Evolutionary conservation across 1,140 invertebrate species (phyloP).

Genomic region (Carposina sasakii): DNA sequence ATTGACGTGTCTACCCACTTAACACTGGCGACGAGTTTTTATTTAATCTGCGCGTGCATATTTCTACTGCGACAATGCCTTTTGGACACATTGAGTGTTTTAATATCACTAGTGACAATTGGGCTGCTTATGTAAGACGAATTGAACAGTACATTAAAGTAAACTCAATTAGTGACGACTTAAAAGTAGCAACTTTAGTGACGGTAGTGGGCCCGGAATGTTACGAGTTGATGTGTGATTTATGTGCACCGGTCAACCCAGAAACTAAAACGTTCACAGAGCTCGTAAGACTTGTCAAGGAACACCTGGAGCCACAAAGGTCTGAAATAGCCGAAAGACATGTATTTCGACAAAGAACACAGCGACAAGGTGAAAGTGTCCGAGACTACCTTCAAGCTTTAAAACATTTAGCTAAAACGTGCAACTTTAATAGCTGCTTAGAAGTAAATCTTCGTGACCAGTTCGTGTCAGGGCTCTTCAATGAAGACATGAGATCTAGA

Average conservation of each 20-base stretch:
- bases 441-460: conserved; percentile 27
- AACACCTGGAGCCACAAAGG: conserved; percentile 27
- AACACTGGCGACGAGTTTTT: neutral
- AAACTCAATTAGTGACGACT: neutral
- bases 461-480: conserved; percentile 22
- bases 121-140: neutral
- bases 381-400: conserved; percentile 25
- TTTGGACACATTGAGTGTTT: neutral
- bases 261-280: conserved; percentile 27
- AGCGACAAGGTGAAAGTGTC: conserved; percentile 18
- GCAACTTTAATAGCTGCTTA: conserved; percentile 20
- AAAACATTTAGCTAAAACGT: conserved; percentile 31
- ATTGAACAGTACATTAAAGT: neutral
- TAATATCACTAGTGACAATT: neutral
- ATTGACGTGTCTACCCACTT: neutral
- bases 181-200: conserved; percentile 28
- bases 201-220: conserved; percentile 31
- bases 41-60: neutral
- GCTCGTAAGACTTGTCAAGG: conserved; percentile 26
- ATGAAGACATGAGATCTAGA: conserved; percentile 27
- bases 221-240: conserved; percentile 35
- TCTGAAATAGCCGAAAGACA: conserved; percentile 21
- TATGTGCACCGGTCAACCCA: conserved; percentile 33
- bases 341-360: conserved; percentile 29
- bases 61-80: neutral